These are phyloP conservation scores for Epinephelus coioides DNA, from an alignment of 2,797 vertebrate species.

Conservation along the genomic window DNA sequence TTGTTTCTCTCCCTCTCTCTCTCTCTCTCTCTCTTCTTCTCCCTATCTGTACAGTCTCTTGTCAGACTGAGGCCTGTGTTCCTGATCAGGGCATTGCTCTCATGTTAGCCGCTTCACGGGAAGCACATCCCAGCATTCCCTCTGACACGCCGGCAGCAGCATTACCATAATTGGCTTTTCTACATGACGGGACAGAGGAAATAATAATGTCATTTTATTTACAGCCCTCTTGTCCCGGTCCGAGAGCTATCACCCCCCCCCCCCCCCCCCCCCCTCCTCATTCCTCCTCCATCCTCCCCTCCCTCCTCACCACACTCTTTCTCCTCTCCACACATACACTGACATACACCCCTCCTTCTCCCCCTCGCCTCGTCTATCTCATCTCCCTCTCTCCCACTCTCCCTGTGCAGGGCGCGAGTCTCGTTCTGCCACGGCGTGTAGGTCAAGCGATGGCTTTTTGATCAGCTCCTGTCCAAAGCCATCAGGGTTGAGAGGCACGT, in stretches of 20 bases:
- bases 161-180: constrained; percentile 99
- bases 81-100: constrained; percentile 89
- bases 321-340: constrained; percentile 65
- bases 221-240: constrained; percentile 91
- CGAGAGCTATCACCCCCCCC: constrained; percentile 91
- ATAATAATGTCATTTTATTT: constrained; percentile 99
- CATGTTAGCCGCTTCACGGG: constrained; percentile 93
- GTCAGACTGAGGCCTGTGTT: constrained; percentile 79
- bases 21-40: constrained; percentile 28
- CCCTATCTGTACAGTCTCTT: constrained; percentile 73
- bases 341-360: constrained; percentile 61
- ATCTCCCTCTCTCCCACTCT: constrained; percentile 59
- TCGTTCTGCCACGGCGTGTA: constrained; percentile 93
- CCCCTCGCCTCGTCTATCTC: constrained; percentile 59
- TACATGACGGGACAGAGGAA: constrained; percentile 99
- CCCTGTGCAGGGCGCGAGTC: constrained; percentile 74
- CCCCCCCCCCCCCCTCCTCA: constrained; percentile 45
- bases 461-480: constrained; percentile 99
- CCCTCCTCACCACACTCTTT: constrained; percentile 42
- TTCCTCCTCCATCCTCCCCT: constrained; percentile 37
- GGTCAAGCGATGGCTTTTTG: constrained; percentile 99
- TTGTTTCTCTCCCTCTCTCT: not conserved
- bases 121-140: constrained; percentile 97
- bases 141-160: constrained; percentile 97
- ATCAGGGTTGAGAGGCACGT: constrained; percentile 99